These are phyloP conservation scores for Hippocampus guttulatus DNA, from an alignment of 2,113 vertebrate species.

Conservation along the genomic window DNA sequence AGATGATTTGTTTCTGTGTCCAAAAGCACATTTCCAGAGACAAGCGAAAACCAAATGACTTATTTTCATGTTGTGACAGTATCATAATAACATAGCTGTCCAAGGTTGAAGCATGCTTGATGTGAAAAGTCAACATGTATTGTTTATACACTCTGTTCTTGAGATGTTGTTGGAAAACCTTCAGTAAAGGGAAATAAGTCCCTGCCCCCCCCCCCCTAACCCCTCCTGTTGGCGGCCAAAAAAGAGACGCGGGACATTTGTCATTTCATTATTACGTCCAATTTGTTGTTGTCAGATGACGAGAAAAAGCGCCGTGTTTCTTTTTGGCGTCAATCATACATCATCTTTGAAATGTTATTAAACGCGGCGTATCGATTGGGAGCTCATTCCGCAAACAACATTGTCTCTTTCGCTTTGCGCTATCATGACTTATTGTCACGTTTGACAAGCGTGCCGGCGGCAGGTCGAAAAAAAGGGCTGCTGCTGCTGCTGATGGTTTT, in stretches of 20 bases:
- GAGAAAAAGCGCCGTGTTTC: conserved; percentile 19
- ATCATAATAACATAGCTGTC: neutral
- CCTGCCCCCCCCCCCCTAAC: too few relatives aligned
- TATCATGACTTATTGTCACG: conserved; percentile 42
- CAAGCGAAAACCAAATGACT: neutral
- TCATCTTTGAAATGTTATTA: conserved; percentile 18
- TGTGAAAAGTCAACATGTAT: neutral
- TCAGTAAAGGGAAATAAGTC: neutral
- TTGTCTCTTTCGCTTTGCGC: conserved; percentile 13
- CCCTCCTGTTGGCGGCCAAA: neutral
- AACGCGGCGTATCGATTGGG: conserved; percentile 33
- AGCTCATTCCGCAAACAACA: conserved; percentile 18
- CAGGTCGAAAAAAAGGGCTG: neutral
- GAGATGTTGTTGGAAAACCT: neutral
- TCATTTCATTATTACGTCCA: conserved; percentile 58
- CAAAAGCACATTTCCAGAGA: neutral
- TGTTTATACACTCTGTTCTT: neutral
- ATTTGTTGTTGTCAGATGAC: conserved; percentile 31
- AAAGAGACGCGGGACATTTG: conserved; percentile 53
- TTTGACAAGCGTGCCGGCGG: conserved; percentile 17
- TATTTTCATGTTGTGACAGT: neutral
- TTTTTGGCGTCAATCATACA: conserved; percentile 22
- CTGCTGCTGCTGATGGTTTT: neutral
- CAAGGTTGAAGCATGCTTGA: neutral
- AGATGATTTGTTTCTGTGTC: too few relatives aligned